Percentiles rank a stretch among this genome's conserved stretches.
These are phyloP conservation scores for Saturnia japonica DNA, from an alignment of 2,888 invertebrate species.

Conservation along the genomic window DNA sequence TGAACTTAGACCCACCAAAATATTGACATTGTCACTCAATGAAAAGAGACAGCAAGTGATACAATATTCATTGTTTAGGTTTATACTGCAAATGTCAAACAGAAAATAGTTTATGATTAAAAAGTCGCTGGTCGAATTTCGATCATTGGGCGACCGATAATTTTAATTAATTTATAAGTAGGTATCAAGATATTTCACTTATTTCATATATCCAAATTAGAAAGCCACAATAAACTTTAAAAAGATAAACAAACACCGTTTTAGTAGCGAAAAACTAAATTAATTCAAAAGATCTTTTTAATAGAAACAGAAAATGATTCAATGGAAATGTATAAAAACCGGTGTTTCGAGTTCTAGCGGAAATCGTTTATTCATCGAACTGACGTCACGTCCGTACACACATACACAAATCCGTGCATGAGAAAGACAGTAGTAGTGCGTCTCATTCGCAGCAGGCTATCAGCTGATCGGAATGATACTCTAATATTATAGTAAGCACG, in stretches of 20 bases:
- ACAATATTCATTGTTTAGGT: no score
- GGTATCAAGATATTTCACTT: no score
- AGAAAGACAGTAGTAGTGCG: constrained; percentile 25
- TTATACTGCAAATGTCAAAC: no score
- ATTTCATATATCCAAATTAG: not conserved
- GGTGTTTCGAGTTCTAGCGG: constrained; percentile 52
- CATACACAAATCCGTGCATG: constrained; percentile 30
- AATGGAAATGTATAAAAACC: constrained; percentile 26
- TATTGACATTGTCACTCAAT: no score
- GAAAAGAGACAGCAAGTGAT: no score
- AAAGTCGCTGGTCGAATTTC: no score
- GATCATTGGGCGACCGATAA: no score
- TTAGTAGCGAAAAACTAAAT: not conserved
- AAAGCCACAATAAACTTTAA: not conserved
- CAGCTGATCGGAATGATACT: constrained; percentile 42
- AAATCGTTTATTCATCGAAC: constrained; percentile 38
- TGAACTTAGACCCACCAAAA: no score
- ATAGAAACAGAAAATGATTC: constrained; percentile 10
- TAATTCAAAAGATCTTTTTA: not conserved
- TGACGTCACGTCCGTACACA: constrained; percentile 44
- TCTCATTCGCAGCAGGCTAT: constrained; percentile 32
- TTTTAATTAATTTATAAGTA: no score
- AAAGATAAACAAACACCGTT: not conserved
- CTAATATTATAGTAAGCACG: not conserved
- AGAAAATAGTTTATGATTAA: no score